Conservation (phyloP, 2,797 vertebrate species). For the Pseudochirops cupreus region DNA sequence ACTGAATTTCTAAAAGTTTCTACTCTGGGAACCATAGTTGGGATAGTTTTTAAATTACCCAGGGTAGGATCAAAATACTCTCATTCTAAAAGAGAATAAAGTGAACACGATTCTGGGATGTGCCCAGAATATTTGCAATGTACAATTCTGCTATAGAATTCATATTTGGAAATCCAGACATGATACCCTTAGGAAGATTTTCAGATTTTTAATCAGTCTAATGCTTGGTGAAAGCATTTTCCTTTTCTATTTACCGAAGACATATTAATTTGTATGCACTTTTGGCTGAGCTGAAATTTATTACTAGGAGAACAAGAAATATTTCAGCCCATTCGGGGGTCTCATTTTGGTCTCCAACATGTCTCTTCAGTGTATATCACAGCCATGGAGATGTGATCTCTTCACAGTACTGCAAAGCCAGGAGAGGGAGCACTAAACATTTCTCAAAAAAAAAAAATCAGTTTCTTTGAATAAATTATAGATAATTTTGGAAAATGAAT, state of each 20-base stretch:
- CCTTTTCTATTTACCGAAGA: conserved; percentile 7
- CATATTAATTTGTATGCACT: background rate
- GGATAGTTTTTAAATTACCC: background rate
- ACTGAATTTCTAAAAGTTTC: conserved; percentile 26
- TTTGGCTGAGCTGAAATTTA: conserved; percentile 28
- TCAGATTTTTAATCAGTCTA: background rate
- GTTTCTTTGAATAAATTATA: background rate
- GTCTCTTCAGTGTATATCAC: background rate
- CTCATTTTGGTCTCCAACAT: conserved; percentile 25
- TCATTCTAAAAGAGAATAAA: conserved; percentile 30
- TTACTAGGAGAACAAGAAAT: background rate
- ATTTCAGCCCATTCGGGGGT: background rate
- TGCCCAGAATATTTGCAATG: background rate
- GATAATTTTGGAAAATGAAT: background rate
- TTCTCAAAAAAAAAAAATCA: background rate
- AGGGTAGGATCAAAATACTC: conserved; percentile 1
- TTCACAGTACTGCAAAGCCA: conserved; percentile 54
- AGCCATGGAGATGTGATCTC: background rate
- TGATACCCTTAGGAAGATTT: background rate
- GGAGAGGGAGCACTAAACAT: conserved; percentile 68
- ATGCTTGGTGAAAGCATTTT: background rate
- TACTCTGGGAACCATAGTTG: background rate
- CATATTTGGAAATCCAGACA: background rate
- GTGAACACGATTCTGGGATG: background rate
- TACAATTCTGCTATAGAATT: background rate